Evolutionary conservation across 2,888 invertebrate genomes (phyloP), one percentile per base, ranked within the genome.

Genomic region (Chymomyza amoena): DNA sequence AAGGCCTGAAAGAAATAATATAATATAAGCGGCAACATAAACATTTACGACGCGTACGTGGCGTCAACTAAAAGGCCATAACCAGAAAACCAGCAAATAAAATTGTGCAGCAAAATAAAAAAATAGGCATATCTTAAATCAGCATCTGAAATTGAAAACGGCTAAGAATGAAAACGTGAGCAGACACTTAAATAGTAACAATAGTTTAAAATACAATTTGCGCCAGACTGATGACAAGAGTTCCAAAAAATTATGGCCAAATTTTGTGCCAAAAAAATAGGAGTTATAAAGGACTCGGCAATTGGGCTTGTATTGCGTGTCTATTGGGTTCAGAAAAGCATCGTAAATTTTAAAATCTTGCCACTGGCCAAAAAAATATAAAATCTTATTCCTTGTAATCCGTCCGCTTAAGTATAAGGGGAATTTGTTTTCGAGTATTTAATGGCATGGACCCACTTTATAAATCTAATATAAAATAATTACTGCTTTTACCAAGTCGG

Each of bases 121-220:
- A 57, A 63, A 32, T 28, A 45, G 39, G 13, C 39, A 45, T 45
- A 45, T 45, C 39, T 45, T 45, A 13, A 10, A 45, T 10, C 39
- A 13, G 39, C 13, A 45, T 13, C 39, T 45, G 39, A 45, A 45
- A 45, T 13, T 45, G 18, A 54, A 54, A 54, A 54, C 15, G 7
- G 16, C 20, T 16, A 20, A 16, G 54, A 20, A 18, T 0, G 66
- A 72, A 79, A 78, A 82, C 83, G 83, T 83, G 87, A 83, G 76
- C 79, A 74, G 79, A 62, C 77, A 81, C 73, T 80, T 67, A 73
- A 82, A 78, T 80, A 75, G 72, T 36, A 28, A 28, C 25, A 28
- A 36, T n/a, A 18, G 15, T 20, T n/a, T 15, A 5, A 4, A 56
- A 56, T 18, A 16, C 56, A 56, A 56, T 56, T 56, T 56, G 56